phyloP scores from a whole-genome alignment of 1,140 invertebrate genomes.

The Euura lappo region DNA sequence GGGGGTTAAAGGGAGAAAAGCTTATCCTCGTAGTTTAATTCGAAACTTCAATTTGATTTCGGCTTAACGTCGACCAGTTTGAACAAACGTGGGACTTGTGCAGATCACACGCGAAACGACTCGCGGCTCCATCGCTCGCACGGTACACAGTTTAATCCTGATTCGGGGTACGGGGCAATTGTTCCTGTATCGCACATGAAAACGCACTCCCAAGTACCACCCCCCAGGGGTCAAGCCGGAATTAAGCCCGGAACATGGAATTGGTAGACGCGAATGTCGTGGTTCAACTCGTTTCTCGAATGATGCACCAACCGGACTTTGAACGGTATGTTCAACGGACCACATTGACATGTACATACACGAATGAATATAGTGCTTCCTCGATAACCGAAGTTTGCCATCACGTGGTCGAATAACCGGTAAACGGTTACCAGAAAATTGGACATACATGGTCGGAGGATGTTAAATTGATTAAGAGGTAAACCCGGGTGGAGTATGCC shows the following conservation, averaged over 20 bases:
- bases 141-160: neutral
- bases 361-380: too few species aligned
- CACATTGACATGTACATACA: too few species aligned
- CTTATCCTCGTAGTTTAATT: conserved; percentile 9
- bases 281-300: too few species aligned
- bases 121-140: neutral
- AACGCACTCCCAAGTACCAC: neutral
- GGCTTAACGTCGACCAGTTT: conserved; percentile 1
- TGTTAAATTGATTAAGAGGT: too few species aligned
- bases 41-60: conserved; percentile 12
- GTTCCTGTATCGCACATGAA: neutral
- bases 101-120: neutral
- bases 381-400: too few species aligned
- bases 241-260: neutral
- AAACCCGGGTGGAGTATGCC: too few species aligned
- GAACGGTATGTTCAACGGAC: too few species aligned
- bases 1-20: neutral
- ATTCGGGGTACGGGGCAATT: neutral
- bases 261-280: too few species aligned
- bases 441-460: too few species aligned
- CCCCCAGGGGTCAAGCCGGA: neutral
- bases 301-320: too few species aligned
- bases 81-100: neutral
- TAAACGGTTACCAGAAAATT: too few species aligned
- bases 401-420: too few species aligned